Percentiles rank a stretch among this genome's conserved stretches.
These are phyloP conservation scores for Metopolophium dirhodum DNA, from an alignment of 1,140 invertebrate species.

Conservation along the genomic window DNA sequence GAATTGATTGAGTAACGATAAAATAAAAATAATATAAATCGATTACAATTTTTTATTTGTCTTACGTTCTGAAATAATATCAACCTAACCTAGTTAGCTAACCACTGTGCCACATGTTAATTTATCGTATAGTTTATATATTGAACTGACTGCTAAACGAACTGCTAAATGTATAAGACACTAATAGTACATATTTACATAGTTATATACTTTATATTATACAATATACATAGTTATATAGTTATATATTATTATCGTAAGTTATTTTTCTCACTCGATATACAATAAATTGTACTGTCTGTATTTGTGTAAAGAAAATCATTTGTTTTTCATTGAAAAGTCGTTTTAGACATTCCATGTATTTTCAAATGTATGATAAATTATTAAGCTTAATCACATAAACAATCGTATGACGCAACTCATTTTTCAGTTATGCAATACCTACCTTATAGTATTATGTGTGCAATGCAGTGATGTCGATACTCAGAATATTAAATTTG, in stretches of 20 bases:
- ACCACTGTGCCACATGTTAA: background rate
- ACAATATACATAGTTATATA: background rate
- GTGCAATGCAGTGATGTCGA: background rate
- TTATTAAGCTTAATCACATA: background rate
- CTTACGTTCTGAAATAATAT: background rate
- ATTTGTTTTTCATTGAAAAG: background rate
- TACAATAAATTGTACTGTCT: background rate
- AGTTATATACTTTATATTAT: too few species aligned
- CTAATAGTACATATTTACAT: too few species aligned
- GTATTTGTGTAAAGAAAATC: background rate
- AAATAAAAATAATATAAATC: background rate
- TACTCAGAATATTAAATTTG: background rate
- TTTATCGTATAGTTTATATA: background rate
- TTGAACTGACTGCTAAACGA: background rate
- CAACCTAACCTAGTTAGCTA: background rate
- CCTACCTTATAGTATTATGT: background rate
- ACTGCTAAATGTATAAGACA: background rate
- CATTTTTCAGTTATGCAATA: slow-evolving; percentile 6
- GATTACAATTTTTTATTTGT: background rate
- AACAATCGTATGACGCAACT: background rate
- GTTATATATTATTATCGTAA: background rate
- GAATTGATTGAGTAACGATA: background rate
- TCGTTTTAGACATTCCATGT: background rate
- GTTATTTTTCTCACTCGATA: background rate
- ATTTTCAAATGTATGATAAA: background rate